phyloP scores from a whole-genome alignment of 1,140 invertebrate genomes.

The Melanaphis sacchari region DNA sequence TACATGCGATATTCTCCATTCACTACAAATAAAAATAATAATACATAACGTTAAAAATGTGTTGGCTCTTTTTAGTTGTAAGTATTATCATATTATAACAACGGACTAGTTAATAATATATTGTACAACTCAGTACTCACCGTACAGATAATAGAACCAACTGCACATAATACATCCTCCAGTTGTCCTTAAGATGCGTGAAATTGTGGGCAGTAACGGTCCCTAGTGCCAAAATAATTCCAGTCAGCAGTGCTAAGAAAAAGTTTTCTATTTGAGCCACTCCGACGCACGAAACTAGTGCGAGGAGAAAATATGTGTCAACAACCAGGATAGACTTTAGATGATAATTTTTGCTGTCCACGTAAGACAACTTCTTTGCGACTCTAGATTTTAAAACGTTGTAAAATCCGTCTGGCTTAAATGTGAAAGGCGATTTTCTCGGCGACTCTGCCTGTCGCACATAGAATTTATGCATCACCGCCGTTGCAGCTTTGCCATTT shows the following conservation, averaged over 20 bases:
- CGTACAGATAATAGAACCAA: slow-evolving; percentile 18
- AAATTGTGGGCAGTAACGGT: slow-evolving; percentile 79
- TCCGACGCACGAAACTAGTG: slow-evolving; percentile 67
- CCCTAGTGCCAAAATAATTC: slow-evolving; percentile 68
- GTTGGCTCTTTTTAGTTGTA: neutral
- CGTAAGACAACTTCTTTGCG: neutral
- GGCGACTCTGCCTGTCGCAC: slow-evolving; percentile 67
- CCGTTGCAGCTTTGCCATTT: slow-evolving; percentile 61
- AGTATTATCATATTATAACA: neutral
- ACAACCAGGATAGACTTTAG: slow-evolving; percentile 59
- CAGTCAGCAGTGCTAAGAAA: slow-evolving; percentile 65
- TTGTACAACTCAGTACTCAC: neutral
- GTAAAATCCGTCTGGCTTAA: slow-evolving; percentile 75
- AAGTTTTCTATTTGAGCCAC: slow-evolving; percentile 66
- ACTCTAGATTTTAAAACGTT: slow-evolving; percentile 67
- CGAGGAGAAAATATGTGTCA: slow-evolving; percentile 66
- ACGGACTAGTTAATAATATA: neutral
- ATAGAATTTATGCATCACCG: slow-evolving; percentile 67
- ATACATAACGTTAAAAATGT: neutral
- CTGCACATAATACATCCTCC: slow-evolving; percentile 77
- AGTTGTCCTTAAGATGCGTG: slow-evolving; percentile 80
- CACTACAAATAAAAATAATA: slow-evolving; percentile 65
- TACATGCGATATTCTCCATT: slow-evolving; percentile 79
- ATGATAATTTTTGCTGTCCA: neutral
- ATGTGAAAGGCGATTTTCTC: slow-evolving; percentile 73